phyloP scores from a whole-genome alignment of 2,888 invertebrate genomes.

The Meandrusa payeni region DNA sequence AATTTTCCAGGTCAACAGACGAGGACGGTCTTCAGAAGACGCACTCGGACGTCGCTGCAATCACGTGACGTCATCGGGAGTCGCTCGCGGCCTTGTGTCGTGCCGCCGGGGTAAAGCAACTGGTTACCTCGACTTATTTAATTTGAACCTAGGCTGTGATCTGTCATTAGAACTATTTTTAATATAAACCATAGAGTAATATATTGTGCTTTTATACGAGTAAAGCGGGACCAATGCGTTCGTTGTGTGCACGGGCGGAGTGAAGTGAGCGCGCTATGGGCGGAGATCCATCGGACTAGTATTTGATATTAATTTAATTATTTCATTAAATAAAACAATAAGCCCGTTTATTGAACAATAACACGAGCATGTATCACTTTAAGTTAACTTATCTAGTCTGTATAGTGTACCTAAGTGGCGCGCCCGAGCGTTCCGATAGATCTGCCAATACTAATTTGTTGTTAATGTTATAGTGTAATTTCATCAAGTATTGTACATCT shows the following conservation, averaged over 20 bases:
- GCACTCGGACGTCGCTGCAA: slow-evolving; percentile 58
- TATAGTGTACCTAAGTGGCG: slow-evolving; percentile 19
- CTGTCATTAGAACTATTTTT: slow-evolving; percentile 63
- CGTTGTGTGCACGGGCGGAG: slow-evolving; percentile 23
- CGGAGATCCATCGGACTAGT: slow-evolving; percentile 14
- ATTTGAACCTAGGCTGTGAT: slow-evolving; percentile 74
- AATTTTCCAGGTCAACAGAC: slow-evolving; percentile 60
- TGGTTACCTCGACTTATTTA: slow-evolving; percentile 46
- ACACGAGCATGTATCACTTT: slow-evolving; percentile 14
- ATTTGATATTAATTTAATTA: slow-evolving; percentile 4
- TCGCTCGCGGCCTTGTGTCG: slow-evolving; percentile 25
- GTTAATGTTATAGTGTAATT: slow-evolving; percentile 31
- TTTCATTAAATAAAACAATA: slow-evolving; percentile 1
- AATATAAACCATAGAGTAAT: slow-evolving; percentile 41
- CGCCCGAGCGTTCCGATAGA: slow-evolving; percentile 10
- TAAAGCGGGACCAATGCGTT: slow-evolving; percentile 40
- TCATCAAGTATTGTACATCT: slow-evolving; percentile 46
- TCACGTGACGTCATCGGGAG: slow-evolving; percentile 58
- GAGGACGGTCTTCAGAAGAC: slow-evolving; percentile 65
- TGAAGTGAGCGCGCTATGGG: slow-evolving; percentile 13
- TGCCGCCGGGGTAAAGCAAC: slow-evolving; percentile 15
- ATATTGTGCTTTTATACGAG: slow-evolving; percentile 54
- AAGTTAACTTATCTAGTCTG: slow-evolving; percentile 25
- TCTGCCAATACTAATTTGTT: slow-evolving; percentile 28
- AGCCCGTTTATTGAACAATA: slow-evolving; percentile 13